phyloP scores from a whole-genome alignment of 1,140 invertebrate genomes.

The Orchesella cincta region DNA sequence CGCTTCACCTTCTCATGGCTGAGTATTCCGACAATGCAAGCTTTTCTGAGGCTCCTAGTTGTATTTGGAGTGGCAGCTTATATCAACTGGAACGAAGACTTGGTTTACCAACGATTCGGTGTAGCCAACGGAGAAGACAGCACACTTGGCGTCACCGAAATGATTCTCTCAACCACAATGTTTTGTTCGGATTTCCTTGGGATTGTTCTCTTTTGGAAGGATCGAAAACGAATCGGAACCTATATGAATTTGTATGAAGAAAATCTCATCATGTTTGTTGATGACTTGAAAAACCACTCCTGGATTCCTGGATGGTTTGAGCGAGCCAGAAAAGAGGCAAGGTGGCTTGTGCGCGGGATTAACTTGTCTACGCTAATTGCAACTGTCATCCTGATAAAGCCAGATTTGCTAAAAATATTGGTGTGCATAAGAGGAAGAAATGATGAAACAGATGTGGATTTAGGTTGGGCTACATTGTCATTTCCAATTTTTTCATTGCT shows the following conservation, averaged over 20 bases:
- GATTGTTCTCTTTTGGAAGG: neutral
- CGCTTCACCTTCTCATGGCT: too few species aligned
- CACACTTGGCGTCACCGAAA: neutral
- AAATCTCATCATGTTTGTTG: neutral
- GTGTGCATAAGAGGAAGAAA: neutral
- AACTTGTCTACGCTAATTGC: neutral
- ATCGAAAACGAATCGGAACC: neutral
- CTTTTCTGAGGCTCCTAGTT: too few species aligned
- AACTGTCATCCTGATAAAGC: neutral
- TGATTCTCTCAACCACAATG: neutral
- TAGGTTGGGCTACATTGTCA: neutral
- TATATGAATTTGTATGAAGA: neutral
- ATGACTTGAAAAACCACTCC: neutral
- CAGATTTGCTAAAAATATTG: neutral
- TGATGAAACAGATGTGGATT: neutral
- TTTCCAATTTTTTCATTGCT: neutral
- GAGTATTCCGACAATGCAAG: too few species aligned
- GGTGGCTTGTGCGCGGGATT: neutral
- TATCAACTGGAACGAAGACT: neutral
- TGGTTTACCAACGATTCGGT: neutral
- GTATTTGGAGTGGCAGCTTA: too few species aligned
- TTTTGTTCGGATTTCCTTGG: neutral
- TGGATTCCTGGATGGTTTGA: constrained; percentile 1
- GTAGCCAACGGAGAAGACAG: neutral
- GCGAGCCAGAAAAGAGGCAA: neutral